phyloP scores from a whole-genome alignment of 2,797 vertebrate genomes.

The Pristis pectinata region DNA sequence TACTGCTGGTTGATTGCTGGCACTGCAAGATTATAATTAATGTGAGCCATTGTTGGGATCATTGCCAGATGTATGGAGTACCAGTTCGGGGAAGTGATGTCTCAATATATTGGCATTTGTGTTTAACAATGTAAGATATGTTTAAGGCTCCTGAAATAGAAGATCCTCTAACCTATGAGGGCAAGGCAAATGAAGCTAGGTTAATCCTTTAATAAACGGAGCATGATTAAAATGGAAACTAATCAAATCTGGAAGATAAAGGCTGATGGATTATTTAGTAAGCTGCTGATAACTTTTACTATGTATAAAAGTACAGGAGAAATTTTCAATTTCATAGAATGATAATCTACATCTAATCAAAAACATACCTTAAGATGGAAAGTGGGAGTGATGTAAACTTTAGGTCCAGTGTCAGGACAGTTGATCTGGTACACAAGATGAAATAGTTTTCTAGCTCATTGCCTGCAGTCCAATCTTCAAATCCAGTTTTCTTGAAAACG shows the following conservation, averaged over 20 bases:
- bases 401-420: background rate
- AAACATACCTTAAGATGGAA: background rate
- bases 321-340: background rate
- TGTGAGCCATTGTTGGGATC: background rate
- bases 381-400: background rate
- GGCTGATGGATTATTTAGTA: background rate
- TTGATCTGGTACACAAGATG: background rate
- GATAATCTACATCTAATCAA: background rate
- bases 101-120: no score
- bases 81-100: background rate
- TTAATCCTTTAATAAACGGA: background rate
- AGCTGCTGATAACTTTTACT: background rate
- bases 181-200: background rate
- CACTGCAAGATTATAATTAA: constrained; percentile 29
- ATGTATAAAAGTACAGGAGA: background rate
- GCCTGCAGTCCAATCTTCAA: background rate
- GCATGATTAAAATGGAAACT: background rate
- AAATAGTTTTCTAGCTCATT: background rate
- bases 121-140: background rate
- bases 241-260: background rate
- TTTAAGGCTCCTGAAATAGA: background rate
- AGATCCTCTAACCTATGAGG: background rate
- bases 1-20: background rate
- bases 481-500: background rate
- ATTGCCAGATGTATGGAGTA: background rate